Evolutionary conservation across 2,797 vertebrate species (phyloP).

Genomic region (Yasuhikotakia modesta): DNA sequence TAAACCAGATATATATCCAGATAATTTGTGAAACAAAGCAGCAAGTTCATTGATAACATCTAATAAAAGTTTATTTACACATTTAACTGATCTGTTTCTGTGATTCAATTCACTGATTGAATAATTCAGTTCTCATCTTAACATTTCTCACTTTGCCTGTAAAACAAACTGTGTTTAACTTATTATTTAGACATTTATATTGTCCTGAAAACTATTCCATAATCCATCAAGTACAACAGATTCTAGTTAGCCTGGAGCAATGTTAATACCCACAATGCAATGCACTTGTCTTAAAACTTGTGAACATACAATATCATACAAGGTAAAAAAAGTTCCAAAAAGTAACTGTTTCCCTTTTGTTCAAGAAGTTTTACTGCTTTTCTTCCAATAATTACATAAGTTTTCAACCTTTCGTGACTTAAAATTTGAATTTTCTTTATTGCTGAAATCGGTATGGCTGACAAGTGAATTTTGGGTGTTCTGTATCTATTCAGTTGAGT

Average conservation of each 20-base stretch:
- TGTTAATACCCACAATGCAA: background rate
- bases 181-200: background rate
- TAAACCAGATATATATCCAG: no score
- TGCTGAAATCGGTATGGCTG: background rate
- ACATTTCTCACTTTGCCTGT: no score
- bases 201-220: background rate
- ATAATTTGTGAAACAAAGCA: no score
- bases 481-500: background rate
- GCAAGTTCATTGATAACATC: no score
- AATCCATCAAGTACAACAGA: background rate
- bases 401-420: background rate
- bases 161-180: no score
- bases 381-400: background rate
- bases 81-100: no score
- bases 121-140: no score
- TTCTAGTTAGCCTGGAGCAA: background rate
- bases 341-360: background rate
- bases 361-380: background rate
- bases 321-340: no score
- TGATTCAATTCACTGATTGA: no score
- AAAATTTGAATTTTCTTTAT: background rate
- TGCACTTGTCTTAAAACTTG: background rate
- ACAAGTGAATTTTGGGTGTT: background rate
- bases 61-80: no score
- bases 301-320: background rate